Evolutionary conservation across 2,113 vertebrate genomes (phyloP).

Genomic region (Hucho hucho): DNA sequence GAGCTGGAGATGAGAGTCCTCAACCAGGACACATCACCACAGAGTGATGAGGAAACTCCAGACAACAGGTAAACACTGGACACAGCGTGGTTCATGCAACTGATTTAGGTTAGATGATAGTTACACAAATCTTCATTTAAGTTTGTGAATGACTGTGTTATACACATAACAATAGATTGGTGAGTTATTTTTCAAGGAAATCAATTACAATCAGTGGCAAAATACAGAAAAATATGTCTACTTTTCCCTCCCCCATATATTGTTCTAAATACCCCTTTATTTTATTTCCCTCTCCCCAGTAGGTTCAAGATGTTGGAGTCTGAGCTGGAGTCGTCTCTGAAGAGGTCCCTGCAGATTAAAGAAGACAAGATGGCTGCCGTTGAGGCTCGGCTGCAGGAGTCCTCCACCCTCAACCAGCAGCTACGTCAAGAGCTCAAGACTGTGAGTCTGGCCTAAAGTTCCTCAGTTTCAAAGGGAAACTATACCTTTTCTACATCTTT

Average conservation of each 20-base stretch:
- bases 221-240: no score
- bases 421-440: constrained; percentile 91
- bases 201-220: no score
- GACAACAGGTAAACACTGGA: constrained; percentile 81
- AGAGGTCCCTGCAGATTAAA: constrained; percentile 95
- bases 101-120: no score
- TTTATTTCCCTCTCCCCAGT: constrained; percentile 14
- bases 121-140: no score
- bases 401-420: constrained; percentile 89
- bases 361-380: constrained; percentile 93
- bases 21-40: constrained; percentile 82
- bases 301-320: constrained; percentile 94
- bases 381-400: constrained; percentile 91
- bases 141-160: no score
- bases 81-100: no score
- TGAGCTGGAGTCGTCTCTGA: constrained; percentile 88
- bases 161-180: no score
- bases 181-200: no score
- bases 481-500: no score
- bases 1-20: constrained; percentile 91
- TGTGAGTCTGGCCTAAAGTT: constrained; percentile 68
- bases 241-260: no score
- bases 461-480: neutral
- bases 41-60: constrained; percentile 78
- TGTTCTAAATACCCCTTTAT: neutral